Percentiles rank a stretch among this genome's conserved stretches.
These are phyloP conservation scores for Drosophila prolongata DNA, from an alignment of 2,888 invertebrate genomes.

Conservation along the genomic window DNA sequence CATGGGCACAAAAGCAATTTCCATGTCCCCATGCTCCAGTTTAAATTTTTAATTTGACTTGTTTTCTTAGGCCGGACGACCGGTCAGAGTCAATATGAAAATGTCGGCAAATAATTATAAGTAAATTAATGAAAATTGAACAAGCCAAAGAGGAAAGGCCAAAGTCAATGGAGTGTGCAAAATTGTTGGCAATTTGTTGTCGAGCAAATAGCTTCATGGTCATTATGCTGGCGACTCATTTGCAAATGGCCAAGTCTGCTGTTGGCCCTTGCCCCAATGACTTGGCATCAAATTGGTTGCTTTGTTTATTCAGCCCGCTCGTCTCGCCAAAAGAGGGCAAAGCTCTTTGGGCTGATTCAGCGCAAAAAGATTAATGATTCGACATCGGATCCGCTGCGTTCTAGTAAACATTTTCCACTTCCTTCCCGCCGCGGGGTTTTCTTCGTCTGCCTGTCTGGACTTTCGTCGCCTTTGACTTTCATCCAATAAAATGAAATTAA, in stretches of 20 bases:
- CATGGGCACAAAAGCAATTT: conserved; percentile 32
- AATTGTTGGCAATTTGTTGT: conserved; percentile 53
- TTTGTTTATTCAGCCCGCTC: conserved; percentile 31
- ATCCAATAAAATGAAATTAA: conserved; percentile 75
- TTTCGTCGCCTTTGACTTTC: conserved; percentile 56
- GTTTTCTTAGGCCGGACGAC: conserved; percentile 35
- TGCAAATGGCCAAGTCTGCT: conserved; percentile 66
- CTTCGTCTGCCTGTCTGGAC: conserved; percentile 28
- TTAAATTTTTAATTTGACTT: conserved; percentile 79
- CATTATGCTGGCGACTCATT: conserved; percentile 64
- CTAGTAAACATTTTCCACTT: conserved; percentile 40
- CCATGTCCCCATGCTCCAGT: conserved; percentile 36
- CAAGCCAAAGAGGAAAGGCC: conserved; percentile 27
- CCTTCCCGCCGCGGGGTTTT: conserved; percentile 9
- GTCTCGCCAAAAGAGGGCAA: conserved; percentile 28
- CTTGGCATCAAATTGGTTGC: conserved; percentile 51
- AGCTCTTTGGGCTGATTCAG: conserved; percentile 71
- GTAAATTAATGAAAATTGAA: conserved; percentile 71
- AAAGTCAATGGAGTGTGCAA: conserved; percentile 59
- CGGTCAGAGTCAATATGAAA: conserved; percentile 50
- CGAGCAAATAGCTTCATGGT: conserved; percentile 49
- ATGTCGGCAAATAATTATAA: conserved; percentile 72
- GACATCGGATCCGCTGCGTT: conserved; percentile 51
- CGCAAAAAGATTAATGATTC: conserved; percentile 77
- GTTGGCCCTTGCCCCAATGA: conserved; percentile 40